These are phyloP conservation scores for Anhinga anhinga DNA, from an alignment of 2,113 vertebrate genomes.

Conservation along the genomic window DNA sequence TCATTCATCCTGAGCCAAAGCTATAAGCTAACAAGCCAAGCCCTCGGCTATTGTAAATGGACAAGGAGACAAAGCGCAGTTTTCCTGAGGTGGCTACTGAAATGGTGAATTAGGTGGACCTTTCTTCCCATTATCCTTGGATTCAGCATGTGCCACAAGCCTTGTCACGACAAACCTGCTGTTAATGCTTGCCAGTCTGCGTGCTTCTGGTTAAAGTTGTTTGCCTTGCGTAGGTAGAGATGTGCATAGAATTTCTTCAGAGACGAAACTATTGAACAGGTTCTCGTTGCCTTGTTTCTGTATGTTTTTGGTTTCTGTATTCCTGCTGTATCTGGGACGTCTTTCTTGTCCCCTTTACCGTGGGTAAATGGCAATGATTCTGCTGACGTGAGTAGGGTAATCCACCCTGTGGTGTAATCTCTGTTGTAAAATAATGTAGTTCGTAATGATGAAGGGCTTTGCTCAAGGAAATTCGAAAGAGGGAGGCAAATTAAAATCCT, in stretches of 20 bases:
- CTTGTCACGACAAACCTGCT: not conserved
- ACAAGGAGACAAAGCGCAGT: not conserved
- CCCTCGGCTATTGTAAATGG: not conserved
- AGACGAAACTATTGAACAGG: not conserved
- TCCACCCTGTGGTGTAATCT: not conserved
- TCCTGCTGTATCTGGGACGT: not conserved
- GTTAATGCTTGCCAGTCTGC: fast-evolving
- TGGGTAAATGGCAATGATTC: not conserved
- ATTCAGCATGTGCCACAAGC: fast-evolving
- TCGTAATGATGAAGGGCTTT: not conserved
- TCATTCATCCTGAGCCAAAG: not conserved
- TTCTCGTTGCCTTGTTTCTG: not conserved
- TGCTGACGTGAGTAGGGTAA: not conserved
- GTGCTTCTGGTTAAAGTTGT: not conserved
- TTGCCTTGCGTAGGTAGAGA: not conserved
- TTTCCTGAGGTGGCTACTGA: not conserved
- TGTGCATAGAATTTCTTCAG: too few species aligned
- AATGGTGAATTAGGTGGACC: not conserved
- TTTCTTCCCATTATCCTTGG: not conserved
- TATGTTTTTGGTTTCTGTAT: not conserved
- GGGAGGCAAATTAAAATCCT: not conserved
- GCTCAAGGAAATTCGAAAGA: not conserved
- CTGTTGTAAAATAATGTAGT: not conserved
- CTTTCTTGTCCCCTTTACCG: fast-evolving
- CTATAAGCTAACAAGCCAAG: not conserved